Percentiles rank a stretch among this genome's conserved stretches.
Conservation (phyloP, 2,113 vertebrate genomes). For the Tragulus kanchil region DNA sequence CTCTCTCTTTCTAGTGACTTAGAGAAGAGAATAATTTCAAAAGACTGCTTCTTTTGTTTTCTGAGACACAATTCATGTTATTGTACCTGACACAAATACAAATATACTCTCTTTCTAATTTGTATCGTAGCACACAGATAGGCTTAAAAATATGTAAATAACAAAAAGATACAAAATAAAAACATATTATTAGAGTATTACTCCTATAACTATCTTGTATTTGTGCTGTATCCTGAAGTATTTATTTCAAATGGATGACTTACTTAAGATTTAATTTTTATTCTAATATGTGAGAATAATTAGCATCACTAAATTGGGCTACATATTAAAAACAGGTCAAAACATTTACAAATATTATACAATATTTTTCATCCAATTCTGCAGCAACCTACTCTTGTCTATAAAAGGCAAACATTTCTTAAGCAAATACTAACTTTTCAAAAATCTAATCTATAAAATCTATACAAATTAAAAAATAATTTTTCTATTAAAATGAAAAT, state of each 20-base stretch:
- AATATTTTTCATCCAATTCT: neutral
- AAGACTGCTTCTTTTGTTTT: neutral
- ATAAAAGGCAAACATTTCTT: neutral
- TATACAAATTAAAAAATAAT: constrained; percentile 38
- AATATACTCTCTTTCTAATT: neutral
- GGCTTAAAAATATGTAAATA: neutral
- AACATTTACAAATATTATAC: neutral
- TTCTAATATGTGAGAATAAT: neutral
- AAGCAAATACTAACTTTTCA: neutral
- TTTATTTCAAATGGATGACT: neutral
- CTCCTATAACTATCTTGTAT: neutral
- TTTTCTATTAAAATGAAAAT: constrained; percentile 63
- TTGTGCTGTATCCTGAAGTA: neutral
- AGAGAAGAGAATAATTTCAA: neutral
- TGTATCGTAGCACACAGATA: neutral
- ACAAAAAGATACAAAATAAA: neutral
- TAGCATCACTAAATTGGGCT: fast-evolving
- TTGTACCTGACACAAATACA: neutral
- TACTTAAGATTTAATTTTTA: constrained; percentile 2
- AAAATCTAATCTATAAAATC: neutral
- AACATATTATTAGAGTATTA: constrained; percentile 4
- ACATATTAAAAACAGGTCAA: neutral
- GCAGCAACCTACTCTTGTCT: neutral
- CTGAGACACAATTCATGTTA: neutral
- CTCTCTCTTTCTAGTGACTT: neutral